Conservation (phyloP, 2,797 vertebrate species). For the Kryptolebias ocellatus region DNA sequence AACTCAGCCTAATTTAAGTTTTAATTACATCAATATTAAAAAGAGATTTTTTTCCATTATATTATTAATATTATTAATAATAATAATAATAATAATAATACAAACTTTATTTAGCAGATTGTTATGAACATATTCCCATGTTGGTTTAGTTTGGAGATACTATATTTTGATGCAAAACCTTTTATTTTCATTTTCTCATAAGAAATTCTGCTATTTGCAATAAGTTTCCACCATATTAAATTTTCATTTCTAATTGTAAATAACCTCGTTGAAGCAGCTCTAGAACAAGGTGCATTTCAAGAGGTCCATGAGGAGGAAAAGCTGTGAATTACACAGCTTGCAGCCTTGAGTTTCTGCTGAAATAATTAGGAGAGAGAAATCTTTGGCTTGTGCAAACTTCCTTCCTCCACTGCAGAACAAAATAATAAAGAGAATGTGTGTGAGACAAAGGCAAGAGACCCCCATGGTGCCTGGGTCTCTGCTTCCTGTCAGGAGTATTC, state of each 20-base stretch:
- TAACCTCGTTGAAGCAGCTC: constrained; percentile 24
- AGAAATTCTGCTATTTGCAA: background rate
- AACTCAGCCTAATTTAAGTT: too few species aligned
- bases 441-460: constrained; percentile 89
- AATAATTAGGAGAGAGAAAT: constrained; percentile 86
- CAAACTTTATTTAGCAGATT: too few species aligned
- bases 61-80: too few species aligned
- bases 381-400: constrained; percentile 86
- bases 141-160: too few species aligned
- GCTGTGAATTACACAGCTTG: constrained; percentile 68
- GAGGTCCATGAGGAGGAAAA: constrained; percentile 59
- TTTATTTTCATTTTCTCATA: too few species aligned
- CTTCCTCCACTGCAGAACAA: constrained; percentile 80
- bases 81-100: too few species aligned
- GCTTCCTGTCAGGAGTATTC: constrained; percentile 89
- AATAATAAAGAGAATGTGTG: constrained; percentile 84
- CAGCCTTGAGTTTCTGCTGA: constrained; percentile 80
- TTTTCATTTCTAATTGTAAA: constrained; percentile 22
- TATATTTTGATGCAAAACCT: too few species aligned
- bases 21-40: too few species aligned
- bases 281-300: constrained; percentile 51
- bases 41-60: too few species aligned
- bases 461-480: constrained; percentile 86
- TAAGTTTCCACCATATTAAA: constrained; percentile 11
- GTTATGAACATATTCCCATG: too few species aligned